phyloP scores from a whole-genome alignment of 2,113 vertebrate species.

The Rana temporaria region DNA sequence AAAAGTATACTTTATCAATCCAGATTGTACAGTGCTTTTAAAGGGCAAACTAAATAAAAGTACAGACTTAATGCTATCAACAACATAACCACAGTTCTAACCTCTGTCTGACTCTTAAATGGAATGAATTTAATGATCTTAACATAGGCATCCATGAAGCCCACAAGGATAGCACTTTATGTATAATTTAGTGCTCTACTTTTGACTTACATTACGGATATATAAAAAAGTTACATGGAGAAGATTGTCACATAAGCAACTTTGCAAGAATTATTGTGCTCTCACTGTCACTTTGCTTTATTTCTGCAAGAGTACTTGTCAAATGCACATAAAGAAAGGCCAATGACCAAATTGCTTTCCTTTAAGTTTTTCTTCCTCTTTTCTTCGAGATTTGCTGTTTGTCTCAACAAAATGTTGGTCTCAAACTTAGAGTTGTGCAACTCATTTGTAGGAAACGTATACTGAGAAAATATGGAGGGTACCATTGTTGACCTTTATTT shows the following conservation, averaged over 20 bases:
- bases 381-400: neutral
- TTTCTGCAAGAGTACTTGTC: conserved; percentile 51
- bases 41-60: conserved; percentile 23
- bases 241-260: conserved; percentile 56
- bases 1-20: conserved; percentile 10
- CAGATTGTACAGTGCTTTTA: conserved; percentile 19
- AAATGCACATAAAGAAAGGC: conserved; percentile 23
- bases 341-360: conserved; percentile 42
- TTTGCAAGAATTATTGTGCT: conserved; percentile 48
- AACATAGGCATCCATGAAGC: conserved; percentile 38
- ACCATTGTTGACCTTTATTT: no score
- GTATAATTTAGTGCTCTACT: conserved; percentile 57
- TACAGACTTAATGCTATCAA: conserved; percentile 37
- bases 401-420: neutral
- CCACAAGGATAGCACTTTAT: conserved; percentile 52
- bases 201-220: conserved; percentile 43
- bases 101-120: conserved; percentile 52
- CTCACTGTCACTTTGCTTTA: conserved; percentile 53
- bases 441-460: neutral
- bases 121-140: conserved; percentile 54
- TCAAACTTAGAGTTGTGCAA: neutral
- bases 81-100: conserved; percentile 23
- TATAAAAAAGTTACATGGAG: conserved; percentile 19
- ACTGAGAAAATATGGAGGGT: no score
- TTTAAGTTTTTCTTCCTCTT: neutral